These are phyloP conservation scores for Dendrocincla fuliginosa DNA, from an alignment of 2,797 vertebrate genomes.

Conservation along the genomic window DNA sequence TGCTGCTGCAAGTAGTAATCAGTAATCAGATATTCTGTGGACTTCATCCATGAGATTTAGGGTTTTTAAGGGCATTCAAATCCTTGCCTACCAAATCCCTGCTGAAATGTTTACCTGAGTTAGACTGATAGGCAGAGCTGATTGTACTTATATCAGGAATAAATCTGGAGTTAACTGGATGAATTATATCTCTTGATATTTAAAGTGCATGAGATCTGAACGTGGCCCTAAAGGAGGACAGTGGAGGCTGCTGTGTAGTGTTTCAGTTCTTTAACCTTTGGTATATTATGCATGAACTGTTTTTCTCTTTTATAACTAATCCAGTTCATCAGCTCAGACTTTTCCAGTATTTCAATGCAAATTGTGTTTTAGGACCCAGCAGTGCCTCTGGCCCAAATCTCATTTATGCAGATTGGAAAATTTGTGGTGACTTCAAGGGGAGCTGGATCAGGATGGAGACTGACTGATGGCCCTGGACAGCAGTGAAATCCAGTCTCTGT, in stretches of 20 bases:
- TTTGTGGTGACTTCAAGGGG: not conserved
- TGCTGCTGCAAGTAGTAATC: not conserved
- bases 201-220: not conserved
- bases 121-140: not conserved
- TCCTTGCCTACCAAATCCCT: not conserved
- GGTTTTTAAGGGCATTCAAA: not conserved
- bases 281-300: not conserved
- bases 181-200: not conserved
- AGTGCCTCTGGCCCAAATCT: constrained; percentile 9
- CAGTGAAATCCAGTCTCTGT: not conserved
- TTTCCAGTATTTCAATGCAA: not conserved
- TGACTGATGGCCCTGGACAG: constrained; percentile 26
- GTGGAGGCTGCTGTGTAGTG: not conserved
- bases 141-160: not conserved
- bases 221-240: not conserved
- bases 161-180: not conserved
- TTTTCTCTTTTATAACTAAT: constrained; percentile 19
- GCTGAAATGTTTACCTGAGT: constrained; percentile 11
- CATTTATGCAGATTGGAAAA: constrained; percentile 26
- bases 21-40: not conserved
- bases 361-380: not conserved
- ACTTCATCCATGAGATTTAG: not conserved
- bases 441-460: not conserved
- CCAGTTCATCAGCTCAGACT: not conserved
- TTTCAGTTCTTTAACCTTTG: not conserved